Evolutionary conservation across 2,113 vertebrate species (phyloP), one percentile per base, ranked within the genome.

Genomic region (rat (Rattus norvegicus)): DNA sequence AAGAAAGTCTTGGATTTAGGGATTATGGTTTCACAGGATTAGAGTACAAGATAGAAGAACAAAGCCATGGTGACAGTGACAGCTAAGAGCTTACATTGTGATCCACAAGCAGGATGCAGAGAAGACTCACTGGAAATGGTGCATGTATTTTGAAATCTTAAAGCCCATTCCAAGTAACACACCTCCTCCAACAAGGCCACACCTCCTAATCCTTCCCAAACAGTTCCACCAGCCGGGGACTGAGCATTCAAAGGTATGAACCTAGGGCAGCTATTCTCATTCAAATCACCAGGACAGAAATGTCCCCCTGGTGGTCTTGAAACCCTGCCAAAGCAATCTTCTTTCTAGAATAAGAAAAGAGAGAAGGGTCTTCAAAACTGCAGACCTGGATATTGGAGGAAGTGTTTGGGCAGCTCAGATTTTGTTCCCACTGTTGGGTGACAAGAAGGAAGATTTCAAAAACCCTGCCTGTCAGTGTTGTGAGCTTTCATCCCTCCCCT

Each of bases 401-500:
- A 47, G 2, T 17, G 17, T 81, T 7, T 49, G 73, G 61, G 63
- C 24, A 43, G 19, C 17, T 63, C 3, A 26, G 11, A 20, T 0
- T 0, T 22, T 67, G n/a, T 30, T 30, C n/a, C 73, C 73, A 24
- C 39, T 30, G 16, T 20, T 39, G 16, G 49, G 22, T 47, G 61
- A 77, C 72, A 70, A 24, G 54, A 13, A 67, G 22, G 17, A 54
- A 28, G 54, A 33, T 73, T 73, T 61, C 39, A 98, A 97, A 98
- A 92, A 94, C 95, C 96, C 97, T 96, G 65, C 96, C 96, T 97
- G 95, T 98, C 98, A 93, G 92, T 94, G 94, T 91, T 89, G 39
- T 92, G 96, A 97, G 98, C 97, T 97, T 97, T 98, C 93, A 98
- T 98, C 98, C 96, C 94, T 98, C 93, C 95, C 96, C 90, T 95